Evolutionary conservation across 2,797 vertebrate species (phyloP).

Genomic region (Micropoecilia bifurca): DNA sequence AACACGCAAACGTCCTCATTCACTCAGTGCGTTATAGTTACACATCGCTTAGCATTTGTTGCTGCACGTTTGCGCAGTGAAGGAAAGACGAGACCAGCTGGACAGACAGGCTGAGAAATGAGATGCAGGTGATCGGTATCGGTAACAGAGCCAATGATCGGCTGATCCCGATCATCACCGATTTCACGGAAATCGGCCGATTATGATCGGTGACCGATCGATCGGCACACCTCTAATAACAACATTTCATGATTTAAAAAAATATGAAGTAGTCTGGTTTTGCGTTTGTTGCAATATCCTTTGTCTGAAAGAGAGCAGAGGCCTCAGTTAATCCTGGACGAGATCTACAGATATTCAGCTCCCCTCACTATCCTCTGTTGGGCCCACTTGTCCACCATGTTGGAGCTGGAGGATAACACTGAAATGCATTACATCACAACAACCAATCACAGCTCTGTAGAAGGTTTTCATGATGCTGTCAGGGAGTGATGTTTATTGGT

Average conservation of each 20-base stretch:
- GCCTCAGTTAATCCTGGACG: not conserved
- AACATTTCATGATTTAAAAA: not conserved
- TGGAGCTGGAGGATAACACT: not conserved
- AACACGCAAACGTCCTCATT: too few species aligned
- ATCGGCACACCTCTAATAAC: too few species aligned
- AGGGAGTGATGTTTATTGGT: not conserved
- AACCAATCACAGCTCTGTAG: not conserved
- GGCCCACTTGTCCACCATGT: not conserved
- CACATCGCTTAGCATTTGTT: too few species aligned
- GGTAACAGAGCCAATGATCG: too few species aligned
- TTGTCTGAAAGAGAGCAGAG: not conserved
- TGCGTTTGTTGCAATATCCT: not conserved
- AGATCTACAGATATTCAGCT: not conserved
- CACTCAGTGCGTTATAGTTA: too few species aligned
- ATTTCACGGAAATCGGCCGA: too few species aligned
- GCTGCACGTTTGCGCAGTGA: too few species aligned
- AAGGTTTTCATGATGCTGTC: not conserved
- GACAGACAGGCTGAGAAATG: too few species aligned
- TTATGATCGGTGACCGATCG: too few species aligned
- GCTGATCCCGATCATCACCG: too few species aligned
- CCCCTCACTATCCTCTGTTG: not conserved
- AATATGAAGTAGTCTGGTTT: not conserved
- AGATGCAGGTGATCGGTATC: too few species aligned
- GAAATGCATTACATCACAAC: not conserved
- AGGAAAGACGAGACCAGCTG: too few species aligned